A percentile compares a stretch with the other conserved stretches of the same genome.
phyloP scores from a whole-genome alignment of 1,140 invertebrate genomes.

The Ericerus pela region DNA sequence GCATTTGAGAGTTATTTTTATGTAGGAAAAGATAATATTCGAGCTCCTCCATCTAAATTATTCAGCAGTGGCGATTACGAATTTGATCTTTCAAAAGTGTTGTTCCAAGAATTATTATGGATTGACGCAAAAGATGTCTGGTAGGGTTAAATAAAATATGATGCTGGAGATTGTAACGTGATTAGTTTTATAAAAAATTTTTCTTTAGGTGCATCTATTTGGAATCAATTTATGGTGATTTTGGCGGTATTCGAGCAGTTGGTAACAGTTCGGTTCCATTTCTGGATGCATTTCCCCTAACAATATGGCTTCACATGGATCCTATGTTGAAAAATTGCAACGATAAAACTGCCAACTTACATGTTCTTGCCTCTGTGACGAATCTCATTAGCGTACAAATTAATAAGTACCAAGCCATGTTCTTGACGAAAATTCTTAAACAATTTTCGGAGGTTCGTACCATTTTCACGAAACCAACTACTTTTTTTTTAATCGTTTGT shows the following conservation, averaged over 20 bases:
- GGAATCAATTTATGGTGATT: slow-evolving; percentile 87
- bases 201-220: slow-evolving; percentile 46
- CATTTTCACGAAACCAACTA: slow-evolving; percentile 1
- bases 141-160: slow-evolving; percentile 32
- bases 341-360: slow-evolving; percentile 38
- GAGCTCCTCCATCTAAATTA: slow-evolving; percentile 29
- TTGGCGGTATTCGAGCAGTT: slow-evolving; percentile 60
- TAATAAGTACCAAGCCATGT: slow-evolving; percentile 86
- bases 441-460: slow-evolving; percentile 37
- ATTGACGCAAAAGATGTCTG: slow-evolving; percentile 70
- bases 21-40: slow-evolving; percentile 38
- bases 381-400: slow-evolving; percentile 70
- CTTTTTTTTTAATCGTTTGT: neutral
- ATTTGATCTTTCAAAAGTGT: slow-evolving; percentile 32
- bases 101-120: slow-evolving; percentile 57
- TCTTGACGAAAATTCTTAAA: slow-evolving; percentile 68
- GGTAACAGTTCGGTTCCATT: slow-evolving; percentile 65
- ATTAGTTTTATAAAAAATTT: slow-evolving; percentile 5
- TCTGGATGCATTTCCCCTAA: slow-evolving; percentile 76
- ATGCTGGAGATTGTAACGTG: neutral
- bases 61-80: slow-evolving; percentile 31
- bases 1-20: slow-evolving; percentile 18
- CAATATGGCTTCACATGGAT: slow-evolving; percentile 51
- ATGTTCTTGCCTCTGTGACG: slow-evolving; percentile 53
- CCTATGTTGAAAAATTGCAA: neutral